phyloP scores from a whole-genome alignment of 2,888 invertebrate species.

The Corbicula japonica region DNA sequence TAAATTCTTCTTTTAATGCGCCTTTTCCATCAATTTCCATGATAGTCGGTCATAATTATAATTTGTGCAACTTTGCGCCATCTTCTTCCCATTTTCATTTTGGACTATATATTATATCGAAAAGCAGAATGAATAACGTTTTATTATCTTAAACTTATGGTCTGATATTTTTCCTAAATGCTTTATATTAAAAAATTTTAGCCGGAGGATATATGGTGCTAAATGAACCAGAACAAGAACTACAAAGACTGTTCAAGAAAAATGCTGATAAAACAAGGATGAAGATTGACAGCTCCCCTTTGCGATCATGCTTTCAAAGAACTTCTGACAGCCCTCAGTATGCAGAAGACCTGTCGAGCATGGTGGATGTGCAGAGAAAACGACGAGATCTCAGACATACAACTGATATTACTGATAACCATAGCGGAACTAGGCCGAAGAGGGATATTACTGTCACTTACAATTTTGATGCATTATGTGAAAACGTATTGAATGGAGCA shows the following conservation, averaged over 20 bases:
- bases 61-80: no score
- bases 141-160: no score
- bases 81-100: no score
- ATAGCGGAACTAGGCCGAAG: no score
- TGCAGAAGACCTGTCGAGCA: no score
- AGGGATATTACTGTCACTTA: conserved; percentile 20
- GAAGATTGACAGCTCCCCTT: conserved; percentile 38
- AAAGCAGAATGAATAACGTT: no score
- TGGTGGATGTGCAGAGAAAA: not conserved
- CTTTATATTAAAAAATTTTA: no score
- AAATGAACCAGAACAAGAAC: conserved; percentile 5
- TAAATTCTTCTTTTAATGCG: no score
- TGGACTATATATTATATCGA: no score
- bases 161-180: no score
- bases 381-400: conserved; percentile 16
- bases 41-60: no score
- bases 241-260: not conserved
- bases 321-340: conserved; percentile 47
- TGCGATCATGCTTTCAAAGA: conserved; percentile 52
- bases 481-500: conserved; percentile 41
- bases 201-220: conserved; percentile 33
- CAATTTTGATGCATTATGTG: conserved; percentile 43
- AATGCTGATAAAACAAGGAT: conserved; percentile 5
- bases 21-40: no score
- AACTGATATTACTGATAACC: not conserved